A percentile compares a stretch with the other conserved stretches of the same genome.
Evolutionary conservation across 2,113 vertebrate genomes (phyloP).

Genomic region (Indicator maculatus): DNA sequence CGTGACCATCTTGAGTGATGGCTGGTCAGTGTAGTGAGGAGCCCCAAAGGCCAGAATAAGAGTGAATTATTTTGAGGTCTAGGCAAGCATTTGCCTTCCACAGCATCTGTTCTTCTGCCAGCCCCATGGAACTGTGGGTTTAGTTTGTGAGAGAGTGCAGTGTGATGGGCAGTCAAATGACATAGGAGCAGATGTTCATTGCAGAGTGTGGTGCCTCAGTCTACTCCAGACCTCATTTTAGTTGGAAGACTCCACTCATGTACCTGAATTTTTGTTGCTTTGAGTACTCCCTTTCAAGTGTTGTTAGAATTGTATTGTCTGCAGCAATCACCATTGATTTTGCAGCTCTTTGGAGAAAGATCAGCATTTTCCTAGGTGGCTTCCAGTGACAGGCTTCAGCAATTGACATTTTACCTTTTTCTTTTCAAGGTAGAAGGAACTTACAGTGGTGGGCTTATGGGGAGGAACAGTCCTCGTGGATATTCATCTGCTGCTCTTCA

Average conservation of each 20-base stretch:
- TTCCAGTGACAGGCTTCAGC: not conserved
- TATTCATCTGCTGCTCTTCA: not conserved
- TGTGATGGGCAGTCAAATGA: rapidly evolving
- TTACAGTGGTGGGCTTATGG: not conserved
- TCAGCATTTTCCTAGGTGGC: not conserved
- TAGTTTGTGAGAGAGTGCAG: rapidly evolving
- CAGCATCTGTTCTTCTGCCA: rapidly evolving
- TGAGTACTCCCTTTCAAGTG: not conserved
- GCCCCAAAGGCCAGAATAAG: not conserved
- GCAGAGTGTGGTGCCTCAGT: not conserved
- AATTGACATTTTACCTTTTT: not conserved
- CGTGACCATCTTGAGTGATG: rapidly evolving
- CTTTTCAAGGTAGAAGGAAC: not conserved
- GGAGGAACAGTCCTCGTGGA: not conserved
- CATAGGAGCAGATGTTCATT: rapidly evolving
- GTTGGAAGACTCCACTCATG: not conserved
- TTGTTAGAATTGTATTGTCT: not conserved
- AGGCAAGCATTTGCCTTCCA: not conserved
- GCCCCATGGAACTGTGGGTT: rapidly evolving
- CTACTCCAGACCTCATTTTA: not conserved
- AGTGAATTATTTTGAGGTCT: not conserved
- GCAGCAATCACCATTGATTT: not conserved
- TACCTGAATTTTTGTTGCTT: not conserved
- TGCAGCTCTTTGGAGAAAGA: not conserved
- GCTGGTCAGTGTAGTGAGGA: not conserved